Conservation (phyloP, 2,888 invertebrate species). For the Synanthedon myopaeformis region DNA sequence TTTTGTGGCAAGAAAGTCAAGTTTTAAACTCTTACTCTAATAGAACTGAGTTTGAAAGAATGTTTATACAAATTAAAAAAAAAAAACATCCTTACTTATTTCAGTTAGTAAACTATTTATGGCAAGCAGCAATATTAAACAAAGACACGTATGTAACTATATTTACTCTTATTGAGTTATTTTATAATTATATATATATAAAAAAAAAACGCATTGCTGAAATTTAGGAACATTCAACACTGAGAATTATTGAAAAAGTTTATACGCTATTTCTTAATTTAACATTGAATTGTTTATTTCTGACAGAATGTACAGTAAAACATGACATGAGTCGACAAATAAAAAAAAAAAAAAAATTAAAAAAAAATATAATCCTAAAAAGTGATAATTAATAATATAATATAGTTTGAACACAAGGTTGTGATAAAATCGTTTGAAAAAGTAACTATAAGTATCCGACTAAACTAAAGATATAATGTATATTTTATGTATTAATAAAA, state of each 20-base stretch:
- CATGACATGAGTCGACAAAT: slow-evolving; percentile 12
- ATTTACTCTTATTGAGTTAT: too few relatives aligned
- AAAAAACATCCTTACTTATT: neutral
- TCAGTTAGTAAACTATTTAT: slow-evolving; percentile 25
- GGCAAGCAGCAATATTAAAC: slow-evolving; percentile 53
- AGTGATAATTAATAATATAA: slow-evolving; percentile 33
- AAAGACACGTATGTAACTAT: slow-evolving; percentile 9
- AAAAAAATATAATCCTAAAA: slow-evolving; percentile 15
- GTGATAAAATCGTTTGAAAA: slow-evolving; percentile 36
- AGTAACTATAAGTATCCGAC: slow-evolving; percentile 42
- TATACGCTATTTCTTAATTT: slow-evolving; percentile 48
- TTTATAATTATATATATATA: slow-evolving; percentile 12
- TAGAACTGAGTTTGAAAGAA: too few relatives aligned
- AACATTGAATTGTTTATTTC: slow-evolving; percentile 45
- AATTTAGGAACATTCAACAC: slow-evolving; percentile 70
- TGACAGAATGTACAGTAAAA: slow-evolving; percentile 43
- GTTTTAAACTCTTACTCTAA: too few relatives aligned
- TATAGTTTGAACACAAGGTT: slow-evolving; percentile 53
- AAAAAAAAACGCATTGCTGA: slow-evolving; percentile 53
- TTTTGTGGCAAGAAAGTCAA: too few relatives aligned
- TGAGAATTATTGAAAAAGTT: slow-evolving; percentile 62
- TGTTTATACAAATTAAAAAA: too few relatives aligned
- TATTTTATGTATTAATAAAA: slow-evolving; percentile 6
- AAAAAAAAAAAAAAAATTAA: slow-evolving; percentile 14
- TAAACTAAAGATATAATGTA: slow-evolving; percentile 43